These are phyloP conservation scores for Saccostrea cuccullata DNA, from an alignment of 1,140 invertebrate genomes.

Conservation along the genomic window DNA sequence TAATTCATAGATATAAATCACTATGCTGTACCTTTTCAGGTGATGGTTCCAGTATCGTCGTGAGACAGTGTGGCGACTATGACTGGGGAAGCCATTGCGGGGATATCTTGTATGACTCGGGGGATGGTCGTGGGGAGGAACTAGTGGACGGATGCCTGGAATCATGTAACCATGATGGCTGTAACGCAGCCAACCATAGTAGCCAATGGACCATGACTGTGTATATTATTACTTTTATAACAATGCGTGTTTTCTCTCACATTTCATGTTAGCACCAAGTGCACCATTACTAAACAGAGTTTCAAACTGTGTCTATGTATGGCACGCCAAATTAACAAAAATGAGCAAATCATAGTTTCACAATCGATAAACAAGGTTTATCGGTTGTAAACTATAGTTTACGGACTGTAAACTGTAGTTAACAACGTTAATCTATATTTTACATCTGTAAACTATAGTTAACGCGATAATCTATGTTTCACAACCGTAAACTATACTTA, in stretches of 20 bases:
- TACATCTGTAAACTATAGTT: too few relatives aligned
- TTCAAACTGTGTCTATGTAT: too few relatives aligned
- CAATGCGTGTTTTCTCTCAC: background rate
- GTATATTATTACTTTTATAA: background rate
- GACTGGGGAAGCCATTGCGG: conserved; percentile 73
- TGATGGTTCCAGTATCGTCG: conserved; percentile 64
- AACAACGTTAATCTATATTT: too few relatives aligned
- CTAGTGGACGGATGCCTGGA: conserved; percentile 46
- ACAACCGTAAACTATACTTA: too few relatives aligned
- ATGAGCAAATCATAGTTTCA: too few relatives aligned
- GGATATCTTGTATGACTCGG: conserved; percentile 64
- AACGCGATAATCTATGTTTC: too few relatives aligned
- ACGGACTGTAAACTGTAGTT: too few relatives aligned
- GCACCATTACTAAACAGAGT: background rate
- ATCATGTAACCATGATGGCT: conserved; percentile 41
- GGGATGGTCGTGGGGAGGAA: conserved; percentile 42
- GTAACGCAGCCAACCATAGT: conserved; percentile 6
- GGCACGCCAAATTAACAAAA: too few relatives aligned
- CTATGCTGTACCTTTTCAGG: conserved; percentile 56
- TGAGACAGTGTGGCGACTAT: conserved; percentile 66
- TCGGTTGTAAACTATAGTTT: too few relatives aligned
- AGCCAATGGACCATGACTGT: background rate
- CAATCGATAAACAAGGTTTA: too few relatives aligned
- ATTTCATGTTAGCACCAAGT: background rate
- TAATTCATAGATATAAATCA: background rate